Evolutionary conservation across 2,888 invertebrate species (phyloP), one percentile per base, ranked within the genome.

Genomic region (Sthenelais limicola): DNA sequence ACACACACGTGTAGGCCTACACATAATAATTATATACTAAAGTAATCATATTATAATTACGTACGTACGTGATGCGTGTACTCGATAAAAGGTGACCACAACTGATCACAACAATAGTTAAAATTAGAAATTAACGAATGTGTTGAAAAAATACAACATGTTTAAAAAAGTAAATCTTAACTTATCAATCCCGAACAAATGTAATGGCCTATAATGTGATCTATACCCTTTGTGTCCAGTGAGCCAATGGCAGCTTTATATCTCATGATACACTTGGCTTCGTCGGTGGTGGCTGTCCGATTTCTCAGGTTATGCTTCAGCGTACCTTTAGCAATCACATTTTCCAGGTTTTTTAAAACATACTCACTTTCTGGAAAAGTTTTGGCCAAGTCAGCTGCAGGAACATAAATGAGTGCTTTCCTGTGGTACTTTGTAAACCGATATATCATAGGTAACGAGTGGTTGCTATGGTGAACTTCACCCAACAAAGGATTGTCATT

Each of bases 401-500:
- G 24, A 9, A 62, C 62, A 62, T 21, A 62, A 3, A 62, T 18
- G 32, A 56, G 30, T 2, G 62, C 43, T 24, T n/a, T 38, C 24
- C 24, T 12, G 15, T 12, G 24, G 7, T 1, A 2, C 4, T 62
- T n/a, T 3, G 21, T 43, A n/a, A n/a, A 62, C 26, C 28, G 62
- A 21, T 62, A 62, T 12, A 38, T 18, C 62, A 62, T 62, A 2
- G 15, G 24, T 38, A 62, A 38, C 24, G 38, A 62, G 21, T 38
- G 35, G 4, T 62, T 62, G 9, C 15, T 43, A 62, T 26, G 43
- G 38, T 15, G n/a, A 18, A 62, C 62, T 62, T 62, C 24, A 9
- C 62, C 62, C 1, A 62, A 9, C 28, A 38, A 24, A 15, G 62
- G 62, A 5, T 38, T 7, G 15, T 4, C 24, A 18, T 43, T 43